A percentile compares a stretch with the other conserved stretches of the same genome.
These are phyloP conservation scores for Vollenhovia emeryi DNA, from an alignment of 1,140 invertebrate species.

Conservation along the genomic window DNA sequence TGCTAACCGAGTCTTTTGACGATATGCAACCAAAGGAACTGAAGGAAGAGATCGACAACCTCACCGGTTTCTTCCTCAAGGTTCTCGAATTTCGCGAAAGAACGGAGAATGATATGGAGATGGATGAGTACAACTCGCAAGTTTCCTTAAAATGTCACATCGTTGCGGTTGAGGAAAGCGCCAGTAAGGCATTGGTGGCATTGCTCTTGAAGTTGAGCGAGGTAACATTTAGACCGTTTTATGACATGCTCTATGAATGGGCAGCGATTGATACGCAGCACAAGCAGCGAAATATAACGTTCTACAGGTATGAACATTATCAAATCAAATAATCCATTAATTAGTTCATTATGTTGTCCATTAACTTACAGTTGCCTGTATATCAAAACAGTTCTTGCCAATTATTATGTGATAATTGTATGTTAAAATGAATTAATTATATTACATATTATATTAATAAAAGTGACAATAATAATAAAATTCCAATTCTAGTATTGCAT, in stretches of 20 bases:
- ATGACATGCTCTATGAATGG: constrained; percentile 95
- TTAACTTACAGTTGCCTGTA: background rate
- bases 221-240: constrained; percentile 93
- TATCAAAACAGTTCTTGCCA: background rate
- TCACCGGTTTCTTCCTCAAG: constrained; percentile 91
- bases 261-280: constrained; percentile 87
- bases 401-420: background rate
- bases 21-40: constrained; percentile 87
- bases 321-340: background rate
- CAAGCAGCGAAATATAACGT: constrained; percentile 90
- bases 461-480: background rate
- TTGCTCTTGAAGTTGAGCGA: constrained; percentile 96
- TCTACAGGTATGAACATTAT: constrained; percentile 88
- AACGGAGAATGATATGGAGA: constrained; percentile 76
- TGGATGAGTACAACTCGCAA: constrained; percentile 79
- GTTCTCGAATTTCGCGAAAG: constrained; percentile 90
- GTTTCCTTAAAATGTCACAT: constrained; percentile 82
- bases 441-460: background rate
- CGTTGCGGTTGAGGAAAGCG: constrained; percentile 88
- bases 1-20: constrained; percentile 90
- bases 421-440: background rate
- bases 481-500: too few species aligned
- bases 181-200: constrained; percentile 90
- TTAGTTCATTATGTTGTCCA: background rate
- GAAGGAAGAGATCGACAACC: constrained; percentile 87